Percentiles rank a stretch among this genome's conserved stretches.
Conservation (phyloP, 2,113 vertebrate species). For the Tetrao urogallus region DNA sequence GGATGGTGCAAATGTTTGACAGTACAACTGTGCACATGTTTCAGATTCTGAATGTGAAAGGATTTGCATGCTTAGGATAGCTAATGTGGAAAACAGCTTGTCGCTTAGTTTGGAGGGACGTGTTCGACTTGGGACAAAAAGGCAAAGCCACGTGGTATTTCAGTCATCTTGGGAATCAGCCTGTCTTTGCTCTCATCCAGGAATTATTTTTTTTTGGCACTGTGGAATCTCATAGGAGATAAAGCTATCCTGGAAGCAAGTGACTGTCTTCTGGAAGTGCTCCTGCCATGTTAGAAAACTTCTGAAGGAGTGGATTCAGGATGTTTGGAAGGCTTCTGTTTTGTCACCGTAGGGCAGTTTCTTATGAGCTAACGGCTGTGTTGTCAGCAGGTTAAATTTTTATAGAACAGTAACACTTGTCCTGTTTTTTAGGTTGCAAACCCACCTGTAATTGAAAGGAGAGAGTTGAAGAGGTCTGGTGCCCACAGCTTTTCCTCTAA, state of each 20-base stretch:
- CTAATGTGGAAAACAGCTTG: neutral
- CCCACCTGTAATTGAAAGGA: neutral
- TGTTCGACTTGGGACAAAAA: neutral
- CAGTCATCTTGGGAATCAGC: neutral
- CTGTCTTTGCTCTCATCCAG: neutral
- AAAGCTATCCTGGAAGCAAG: neutral
- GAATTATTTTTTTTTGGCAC: neutral
- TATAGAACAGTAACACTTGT: neutral
- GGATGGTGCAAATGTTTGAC: neutral
- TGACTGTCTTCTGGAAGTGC: neutral
- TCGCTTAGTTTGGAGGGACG: neutral
- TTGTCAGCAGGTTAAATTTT: neutral
- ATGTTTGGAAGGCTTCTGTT: neutral
- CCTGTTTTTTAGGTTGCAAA: neutral
- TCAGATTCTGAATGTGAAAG: neutral
- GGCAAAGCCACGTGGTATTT: neutral
- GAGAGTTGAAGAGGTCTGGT: neutral
- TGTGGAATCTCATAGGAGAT: neutral
- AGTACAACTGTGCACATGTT: neutral
- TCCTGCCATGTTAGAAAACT: neutral
- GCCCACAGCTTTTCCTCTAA: neutral
- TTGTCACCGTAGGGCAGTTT: neutral
- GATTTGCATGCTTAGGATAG: neutral
- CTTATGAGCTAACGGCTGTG: neutral
- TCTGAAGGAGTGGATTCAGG: neutral